A percentile compares a stretch with the other conserved stretches of the same genome.
phyloP scores from a whole-genome alignment of 1,140 invertebrate genomes.

The Hycleus cichorii region DNA sequence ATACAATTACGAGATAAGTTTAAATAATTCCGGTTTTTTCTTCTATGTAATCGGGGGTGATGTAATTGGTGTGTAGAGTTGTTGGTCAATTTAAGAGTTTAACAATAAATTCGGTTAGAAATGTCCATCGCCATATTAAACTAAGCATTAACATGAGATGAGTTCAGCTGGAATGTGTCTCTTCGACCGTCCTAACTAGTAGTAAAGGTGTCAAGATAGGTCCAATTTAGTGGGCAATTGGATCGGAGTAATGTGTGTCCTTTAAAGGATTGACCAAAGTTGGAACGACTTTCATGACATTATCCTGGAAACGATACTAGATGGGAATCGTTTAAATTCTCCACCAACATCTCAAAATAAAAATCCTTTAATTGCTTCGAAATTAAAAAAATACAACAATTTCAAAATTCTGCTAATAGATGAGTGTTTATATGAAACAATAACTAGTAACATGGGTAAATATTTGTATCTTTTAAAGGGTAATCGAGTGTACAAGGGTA shows the following conservation, averaged over 20 bases:
- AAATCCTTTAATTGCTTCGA: neutral
- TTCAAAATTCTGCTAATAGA: neutral
- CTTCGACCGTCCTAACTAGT: conserved; percentile 18
- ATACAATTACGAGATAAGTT: no score
- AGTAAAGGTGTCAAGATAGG: conserved; percentile 42
- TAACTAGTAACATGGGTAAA: conserved; percentile 9
- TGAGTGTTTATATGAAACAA: neutral
- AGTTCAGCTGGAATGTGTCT: conserved; percentile 13
- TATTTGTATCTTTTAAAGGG: conserved; percentile 24
- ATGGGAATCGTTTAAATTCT: neutral
- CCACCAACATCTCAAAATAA: neutral
- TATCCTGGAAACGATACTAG: conserved; percentile 20
- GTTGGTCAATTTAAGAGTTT: no score
- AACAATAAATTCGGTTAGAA: conserved; percentile 9
- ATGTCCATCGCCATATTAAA: conserved; percentile 10
- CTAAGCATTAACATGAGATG: conserved; percentile 16
- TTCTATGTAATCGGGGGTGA: no score
- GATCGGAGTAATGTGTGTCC: conserved; percentile 39
- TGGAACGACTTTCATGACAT: conserved; percentile 27
- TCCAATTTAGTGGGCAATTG: conserved; percentile 42
- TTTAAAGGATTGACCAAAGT: conserved; percentile 40
- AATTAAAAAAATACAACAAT: neutral
- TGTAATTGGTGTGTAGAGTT: no score
- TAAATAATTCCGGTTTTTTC: no score
- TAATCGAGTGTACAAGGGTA: conserved; percentile 29